Evolutionary conservation across 2,888 invertebrate genomes (phyloP).

Genomic region (Ramazzottius varieornatus): DNA sequence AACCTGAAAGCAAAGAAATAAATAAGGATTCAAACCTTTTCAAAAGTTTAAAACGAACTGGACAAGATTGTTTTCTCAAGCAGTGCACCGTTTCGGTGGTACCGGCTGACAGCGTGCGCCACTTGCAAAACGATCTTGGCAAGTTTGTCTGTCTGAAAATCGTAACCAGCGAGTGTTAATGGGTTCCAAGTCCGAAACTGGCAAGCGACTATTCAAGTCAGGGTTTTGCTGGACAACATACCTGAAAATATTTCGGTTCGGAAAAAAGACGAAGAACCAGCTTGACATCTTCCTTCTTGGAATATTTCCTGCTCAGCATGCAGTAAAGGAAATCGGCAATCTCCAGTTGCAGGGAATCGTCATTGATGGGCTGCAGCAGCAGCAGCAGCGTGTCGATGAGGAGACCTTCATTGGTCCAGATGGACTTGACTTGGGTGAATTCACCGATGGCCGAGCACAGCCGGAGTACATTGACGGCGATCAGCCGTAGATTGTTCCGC

Average conservation of each 20-base stretch:
- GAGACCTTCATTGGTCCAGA: not conserved
- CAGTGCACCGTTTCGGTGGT: too few species aligned
- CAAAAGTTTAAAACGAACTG: not conserved
- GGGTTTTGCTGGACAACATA: too few species aligned
- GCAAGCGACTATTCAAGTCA: too few species aligned
- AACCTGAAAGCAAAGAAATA: not conserved
- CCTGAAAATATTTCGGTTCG: not conserved
- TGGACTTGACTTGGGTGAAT: not conserved
- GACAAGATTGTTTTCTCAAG: not conserved
- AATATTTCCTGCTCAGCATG: not conserved
- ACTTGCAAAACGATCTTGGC: too few species aligned
- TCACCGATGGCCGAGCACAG: conserved; percentile 4
- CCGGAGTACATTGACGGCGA: not conserved
- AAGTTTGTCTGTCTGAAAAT: not conserved
- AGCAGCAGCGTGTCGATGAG: not conserved
- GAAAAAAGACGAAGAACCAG: not conserved
- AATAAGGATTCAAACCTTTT: not conserved
- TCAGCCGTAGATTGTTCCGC: not conserved
- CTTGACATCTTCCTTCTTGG: not conserved
- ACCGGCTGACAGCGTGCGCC: too few species aligned
- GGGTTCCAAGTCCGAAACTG: too few species aligned
- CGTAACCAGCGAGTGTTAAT: too few species aligned
- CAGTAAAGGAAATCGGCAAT: not conserved
- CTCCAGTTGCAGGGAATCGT: not conserved
- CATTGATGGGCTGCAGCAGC: not conserved